Percentiles rank a stretch among this genome's conserved stretches.
These are phyloP conservation scores for Sylvia atricapilla DNA, from an alignment of 2,113 vertebrate genomes.

Conservation along the genomic window DNA sequence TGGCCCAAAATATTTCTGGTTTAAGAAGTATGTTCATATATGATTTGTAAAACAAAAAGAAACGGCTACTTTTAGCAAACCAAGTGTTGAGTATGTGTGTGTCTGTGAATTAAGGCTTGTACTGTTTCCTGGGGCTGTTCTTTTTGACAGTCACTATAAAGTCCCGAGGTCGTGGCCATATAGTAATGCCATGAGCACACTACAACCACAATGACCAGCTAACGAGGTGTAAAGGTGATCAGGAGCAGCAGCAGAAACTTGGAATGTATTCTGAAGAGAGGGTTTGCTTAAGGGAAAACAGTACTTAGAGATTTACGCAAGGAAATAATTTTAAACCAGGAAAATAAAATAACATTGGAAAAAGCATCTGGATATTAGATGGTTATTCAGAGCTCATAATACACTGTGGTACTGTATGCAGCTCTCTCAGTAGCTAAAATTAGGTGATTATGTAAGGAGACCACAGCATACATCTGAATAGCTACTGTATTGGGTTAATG, in stretches of 20 bases:
- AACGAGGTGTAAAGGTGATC: not conserved
- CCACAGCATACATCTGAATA: constrained; percentile 61
- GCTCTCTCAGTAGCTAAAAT: constrained; percentile 71
- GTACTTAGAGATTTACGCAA: not conserved
- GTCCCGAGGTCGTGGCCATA: not conserved
- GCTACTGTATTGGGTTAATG: constrained; percentile 75
- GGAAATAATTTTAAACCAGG: constrained; percentile 5
- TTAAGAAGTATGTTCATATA: not conserved
- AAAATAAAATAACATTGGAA: constrained; percentile 43
- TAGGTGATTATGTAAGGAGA: constrained; percentile 71
- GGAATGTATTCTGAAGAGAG: not conserved
- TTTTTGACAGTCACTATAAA: not conserved
- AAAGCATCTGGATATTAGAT: constrained; percentile 18
- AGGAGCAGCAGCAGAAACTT: not conserved
- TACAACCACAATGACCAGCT: not conserved
- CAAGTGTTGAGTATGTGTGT: not conserved
- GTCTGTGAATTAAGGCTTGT: not conserved
- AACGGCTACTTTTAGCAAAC: not conserved
- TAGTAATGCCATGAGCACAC: not conserved
- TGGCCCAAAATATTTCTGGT: not conserved
- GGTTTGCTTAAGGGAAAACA: not conserved
- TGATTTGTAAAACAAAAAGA: not conserved
- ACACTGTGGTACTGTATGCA: constrained; percentile 53
- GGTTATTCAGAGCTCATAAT: constrained; percentile 18
- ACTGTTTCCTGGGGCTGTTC: not conserved